Conservation (phyloP, 2,113 vertebrate species). For the Sula dactylatra region DNA sequence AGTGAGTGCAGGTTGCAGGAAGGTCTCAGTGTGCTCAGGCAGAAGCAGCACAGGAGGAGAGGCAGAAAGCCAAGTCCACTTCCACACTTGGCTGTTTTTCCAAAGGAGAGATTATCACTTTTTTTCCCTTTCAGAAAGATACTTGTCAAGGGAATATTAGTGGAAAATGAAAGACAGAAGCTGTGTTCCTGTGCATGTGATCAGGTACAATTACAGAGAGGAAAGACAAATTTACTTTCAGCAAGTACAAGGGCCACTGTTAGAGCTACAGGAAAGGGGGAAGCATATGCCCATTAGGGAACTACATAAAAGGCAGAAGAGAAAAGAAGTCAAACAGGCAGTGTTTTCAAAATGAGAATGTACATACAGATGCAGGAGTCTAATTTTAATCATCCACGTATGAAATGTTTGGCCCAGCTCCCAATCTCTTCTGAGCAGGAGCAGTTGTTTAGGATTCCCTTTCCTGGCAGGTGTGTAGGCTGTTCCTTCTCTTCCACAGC, state of each 20-base stretch:
- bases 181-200: not conserved
- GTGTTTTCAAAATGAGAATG: not conserved
- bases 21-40: not conserved
- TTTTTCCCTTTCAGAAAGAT: not conserved
- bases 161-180: slow-evolving; percentile 29
- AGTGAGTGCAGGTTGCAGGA: not conserved
- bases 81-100: slow-evolving; percentile 19
- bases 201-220: slow-evolving; percentile 36
- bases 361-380: slow-evolving; percentile 19
- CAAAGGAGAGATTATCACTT: not conserved
- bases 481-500: not conserved
- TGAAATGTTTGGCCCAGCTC: slow-evolving; percentile 34
- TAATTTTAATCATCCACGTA: slow-evolving; percentile 54
- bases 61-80: not conserved
- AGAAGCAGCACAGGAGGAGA: not conserved
- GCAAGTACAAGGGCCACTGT: not conserved
- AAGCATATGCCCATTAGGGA: not conserved
- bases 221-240: slow-evolving; percentile 23
- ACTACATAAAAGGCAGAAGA: slow-evolving; percentile 25
- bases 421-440: not conserved
- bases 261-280: not conserved
- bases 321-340: slow-evolving; percentile 5
- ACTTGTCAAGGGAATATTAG: slow-evolving; percentile 21
- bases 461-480: slow-evolving; percentile 56
- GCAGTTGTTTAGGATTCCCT: slow-evolving; percentile 60